phyloP scores from a whole-genome alignment of 2,113 vertebrate genomes.

The Spermophilus dauricus region DNA sequence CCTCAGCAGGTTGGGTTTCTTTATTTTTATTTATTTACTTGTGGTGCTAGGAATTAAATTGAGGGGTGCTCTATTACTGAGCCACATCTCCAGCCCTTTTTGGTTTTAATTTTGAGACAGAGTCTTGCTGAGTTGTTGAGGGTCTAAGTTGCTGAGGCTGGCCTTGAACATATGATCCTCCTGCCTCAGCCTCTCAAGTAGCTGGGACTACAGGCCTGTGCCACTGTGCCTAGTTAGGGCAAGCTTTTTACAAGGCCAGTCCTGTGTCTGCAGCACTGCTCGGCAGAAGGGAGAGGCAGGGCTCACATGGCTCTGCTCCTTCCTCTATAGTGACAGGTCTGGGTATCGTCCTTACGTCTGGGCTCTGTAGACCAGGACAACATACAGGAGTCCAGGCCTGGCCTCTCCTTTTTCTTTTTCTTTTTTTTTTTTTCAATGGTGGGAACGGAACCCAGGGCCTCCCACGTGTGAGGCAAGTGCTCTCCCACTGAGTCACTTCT shows the following conservation, averaged over 20 bases:
- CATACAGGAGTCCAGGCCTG: neutral
- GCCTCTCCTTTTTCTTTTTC: neutral
- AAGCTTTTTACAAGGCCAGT: neutral
- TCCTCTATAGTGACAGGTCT: neutral
- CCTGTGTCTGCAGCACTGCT: neutral
- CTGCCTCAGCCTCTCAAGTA: neutral
- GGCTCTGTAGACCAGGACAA: neutral
- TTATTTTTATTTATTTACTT: neutral
- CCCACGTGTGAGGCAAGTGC: neutral
- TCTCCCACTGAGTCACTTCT: neutral
- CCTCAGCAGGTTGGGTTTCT: neutral
- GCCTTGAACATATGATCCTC: neutral
- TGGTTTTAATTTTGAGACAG: neutral
- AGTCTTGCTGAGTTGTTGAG: neutral
- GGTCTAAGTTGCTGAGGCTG: neutral
- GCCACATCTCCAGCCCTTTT: neutral
- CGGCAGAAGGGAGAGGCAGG: neutral
- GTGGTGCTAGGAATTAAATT: neutral
- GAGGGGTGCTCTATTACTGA: neutral
- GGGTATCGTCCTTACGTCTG: accelerated
- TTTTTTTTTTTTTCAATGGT: neutral
- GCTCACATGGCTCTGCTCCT: neutral
- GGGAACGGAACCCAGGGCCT: neutral
- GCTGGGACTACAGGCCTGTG: neutral
- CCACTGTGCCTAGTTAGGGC: neutral